Evolutionary conservation across 2,797 vertebrate species (phyloP).

Genomic region (Florisuga fusca): DNA sequence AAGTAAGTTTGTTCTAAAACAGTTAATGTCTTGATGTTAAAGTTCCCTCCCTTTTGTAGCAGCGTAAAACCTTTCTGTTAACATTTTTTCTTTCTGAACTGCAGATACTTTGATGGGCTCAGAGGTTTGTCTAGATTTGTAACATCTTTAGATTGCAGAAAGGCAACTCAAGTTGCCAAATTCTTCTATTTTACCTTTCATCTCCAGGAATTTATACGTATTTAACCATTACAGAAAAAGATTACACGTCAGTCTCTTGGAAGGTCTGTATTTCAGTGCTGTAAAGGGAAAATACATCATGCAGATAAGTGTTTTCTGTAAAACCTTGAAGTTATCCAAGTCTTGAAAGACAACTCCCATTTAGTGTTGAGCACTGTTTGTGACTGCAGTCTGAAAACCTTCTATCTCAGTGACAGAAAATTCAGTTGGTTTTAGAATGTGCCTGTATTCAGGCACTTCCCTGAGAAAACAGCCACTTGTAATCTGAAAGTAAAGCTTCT

Average conservation of each 20-base stretch:
- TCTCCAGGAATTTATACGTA: slow-evolving; percentile 4
- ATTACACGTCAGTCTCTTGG: slow-evolving; percentile 15
- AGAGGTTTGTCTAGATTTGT: not conserved
- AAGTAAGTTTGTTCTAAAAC: slow-evolving; percentile 1
- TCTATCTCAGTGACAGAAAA: not conserved
- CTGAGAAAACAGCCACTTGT: slow-evolving; percentile 33
- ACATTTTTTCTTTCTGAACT: not conserved
- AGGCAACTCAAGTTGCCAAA: not conserved
- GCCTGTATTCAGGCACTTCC: not conserved
- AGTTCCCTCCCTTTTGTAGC: not conserved
- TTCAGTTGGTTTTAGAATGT: not conserved
- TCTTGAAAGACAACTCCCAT: slow-evolving; percentile 37
- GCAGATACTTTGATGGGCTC: not conserved
- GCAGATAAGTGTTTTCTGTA: not conserved
- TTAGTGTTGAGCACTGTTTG: slow-evolving; percentile 8
- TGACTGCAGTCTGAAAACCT: not conserved
- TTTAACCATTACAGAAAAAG: slow-evolving; percentile 20
- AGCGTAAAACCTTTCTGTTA: not conserved
- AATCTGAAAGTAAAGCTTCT: slow-evolving; percentile 19
- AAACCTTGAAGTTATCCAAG: not conserved
- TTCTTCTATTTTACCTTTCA: not conserved
- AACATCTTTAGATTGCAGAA: slow-evolving; percentile 9
- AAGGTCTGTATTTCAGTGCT: not conserved
- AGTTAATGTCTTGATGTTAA: not conserved
- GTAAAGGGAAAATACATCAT: not conserved